Conservation (phyloP, 2,113 vertebrate species). For the Scortum barcoo region DNA sequence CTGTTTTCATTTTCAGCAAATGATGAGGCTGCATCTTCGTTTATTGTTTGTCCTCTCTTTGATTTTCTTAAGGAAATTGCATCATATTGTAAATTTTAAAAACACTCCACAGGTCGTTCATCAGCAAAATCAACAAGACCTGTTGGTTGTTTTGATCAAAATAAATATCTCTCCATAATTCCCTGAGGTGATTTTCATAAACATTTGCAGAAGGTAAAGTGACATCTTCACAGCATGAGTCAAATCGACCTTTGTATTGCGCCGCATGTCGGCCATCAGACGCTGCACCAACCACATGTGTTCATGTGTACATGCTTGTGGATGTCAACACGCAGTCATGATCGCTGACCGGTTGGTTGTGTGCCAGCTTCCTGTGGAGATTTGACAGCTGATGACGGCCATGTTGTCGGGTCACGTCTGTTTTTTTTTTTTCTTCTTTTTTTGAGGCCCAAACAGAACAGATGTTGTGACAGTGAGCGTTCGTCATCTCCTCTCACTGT, state of each 20-base stretch:
- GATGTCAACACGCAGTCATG: background rate
- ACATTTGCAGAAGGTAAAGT: too few species aligned
- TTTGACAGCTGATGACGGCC: constrained; percentile 38
- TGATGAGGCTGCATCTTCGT: background rate
- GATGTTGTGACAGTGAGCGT: constrained; percentile 61
- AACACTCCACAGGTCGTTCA: background rate
- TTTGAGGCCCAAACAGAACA: constrained; percentile 45
- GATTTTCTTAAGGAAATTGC: background rate
- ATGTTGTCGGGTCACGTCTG: constrained; percentile 36
- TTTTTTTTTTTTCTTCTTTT: constrained; percentile 3
- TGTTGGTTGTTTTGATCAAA: too few species aligned
- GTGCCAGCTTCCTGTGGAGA: constrained; percentile 16
- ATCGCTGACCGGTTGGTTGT: background rate
- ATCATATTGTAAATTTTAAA: too few species aligned
- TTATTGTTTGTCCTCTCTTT: background rate
- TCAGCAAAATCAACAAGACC: too few species aligned
- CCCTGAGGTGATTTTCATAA: background rate
- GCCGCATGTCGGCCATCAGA: background rate
- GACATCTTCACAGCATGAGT: background rate
- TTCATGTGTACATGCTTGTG: background rate
- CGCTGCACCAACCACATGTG: background rate
- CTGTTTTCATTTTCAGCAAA: too few species aligned
- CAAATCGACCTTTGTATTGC: background rate
- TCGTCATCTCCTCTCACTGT: constrained; percentile 51
- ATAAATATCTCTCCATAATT: background rate